A percentile compares a stretch with the other conserved stretches of the same genome.
These are phyloP conservation scores for Papilio polyxenes DNA, from an alignment of 1,140 invertebrate genomes.

Conservation along the genomic window DNA sequence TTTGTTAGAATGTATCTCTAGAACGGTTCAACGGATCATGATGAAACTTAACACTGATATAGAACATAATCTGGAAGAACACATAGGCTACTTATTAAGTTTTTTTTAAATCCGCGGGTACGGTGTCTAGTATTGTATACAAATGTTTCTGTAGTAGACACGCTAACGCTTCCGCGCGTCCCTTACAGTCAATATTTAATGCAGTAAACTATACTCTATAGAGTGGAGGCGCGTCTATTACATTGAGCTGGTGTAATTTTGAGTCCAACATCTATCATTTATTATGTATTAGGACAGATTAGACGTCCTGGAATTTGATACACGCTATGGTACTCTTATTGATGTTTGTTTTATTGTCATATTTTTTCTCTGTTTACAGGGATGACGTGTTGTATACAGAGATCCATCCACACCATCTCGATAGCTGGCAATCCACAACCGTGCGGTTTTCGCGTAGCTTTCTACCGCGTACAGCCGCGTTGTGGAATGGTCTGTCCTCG, in stretches of 20 bases:
- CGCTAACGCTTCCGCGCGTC: background rate
- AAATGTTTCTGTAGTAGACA: background rate
- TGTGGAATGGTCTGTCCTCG: too few species aligned
- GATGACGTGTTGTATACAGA: too few species aligned
- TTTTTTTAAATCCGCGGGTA: too few species aligned
- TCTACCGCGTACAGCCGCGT: too few species aligned
- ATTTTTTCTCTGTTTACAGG: background rate
- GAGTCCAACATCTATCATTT: conserved; percentile 41
- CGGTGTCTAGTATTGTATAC: background rate
- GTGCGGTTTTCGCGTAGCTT: too few species aligned
- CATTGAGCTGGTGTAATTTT: conserved; percentile 41
- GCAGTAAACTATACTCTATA: conserved; percentile 19
- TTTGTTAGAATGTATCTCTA: too few species aligned
- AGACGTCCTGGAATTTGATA: conserved; percentile 37
- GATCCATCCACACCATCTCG: too few species aligned
- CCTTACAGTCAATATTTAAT: background rate
- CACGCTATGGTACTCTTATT: background rate
- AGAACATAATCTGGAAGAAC: too few species aligned
- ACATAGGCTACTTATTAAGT: too few species aligned
- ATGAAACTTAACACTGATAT: too few species aligned
- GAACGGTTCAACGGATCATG: too few species aligned
- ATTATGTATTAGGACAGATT: conserved; percentile 43
- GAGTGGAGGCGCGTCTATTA: conserved; percentile 41
- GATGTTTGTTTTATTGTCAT: background rate
- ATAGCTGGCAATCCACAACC: too few species aligned